These are phyloP conservation scores for Melinopterus prodromus DNA, from an alignment of 2,888 invertebrate genomes.

Conservation along the genomic window DNA sequence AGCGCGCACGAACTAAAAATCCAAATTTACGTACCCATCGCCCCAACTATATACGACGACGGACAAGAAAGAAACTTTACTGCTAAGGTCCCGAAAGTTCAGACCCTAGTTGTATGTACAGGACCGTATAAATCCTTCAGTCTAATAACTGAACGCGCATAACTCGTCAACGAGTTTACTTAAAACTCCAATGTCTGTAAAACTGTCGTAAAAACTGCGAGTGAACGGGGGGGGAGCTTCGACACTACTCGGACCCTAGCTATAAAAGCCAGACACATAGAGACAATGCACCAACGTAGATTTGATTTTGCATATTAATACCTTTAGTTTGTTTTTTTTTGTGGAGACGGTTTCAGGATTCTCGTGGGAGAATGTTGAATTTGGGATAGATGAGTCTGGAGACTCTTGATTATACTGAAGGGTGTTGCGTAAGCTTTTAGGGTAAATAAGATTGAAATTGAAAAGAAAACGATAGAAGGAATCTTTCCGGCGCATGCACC, in stretches of 20 bases:
- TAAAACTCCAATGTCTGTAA: background rate
- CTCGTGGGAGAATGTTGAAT: no score
- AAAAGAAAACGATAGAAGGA: no score
- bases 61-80: background rate
- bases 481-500: no score
- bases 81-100: background rate
- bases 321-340: background rate
- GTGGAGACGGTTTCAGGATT: background rate
- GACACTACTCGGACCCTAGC: background rate
- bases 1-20: background rate
- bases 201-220: background rate
- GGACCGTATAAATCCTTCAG: background rate
- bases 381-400: no score
- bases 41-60: background rate
- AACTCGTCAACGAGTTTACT: slow-evolving; percentile 4
- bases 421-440: no score
- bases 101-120: background rate
- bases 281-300: background rate
- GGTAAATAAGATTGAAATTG: no score
- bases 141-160: background rate
- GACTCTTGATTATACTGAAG: no score
- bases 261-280: background rate
- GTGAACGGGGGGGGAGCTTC: background rate
- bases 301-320: background rate
- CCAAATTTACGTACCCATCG: background rate